Evolutionary conservation across 2,797 vertebrate species (phyloP).

Genomic region (Sorex maritimensis): DNA sequence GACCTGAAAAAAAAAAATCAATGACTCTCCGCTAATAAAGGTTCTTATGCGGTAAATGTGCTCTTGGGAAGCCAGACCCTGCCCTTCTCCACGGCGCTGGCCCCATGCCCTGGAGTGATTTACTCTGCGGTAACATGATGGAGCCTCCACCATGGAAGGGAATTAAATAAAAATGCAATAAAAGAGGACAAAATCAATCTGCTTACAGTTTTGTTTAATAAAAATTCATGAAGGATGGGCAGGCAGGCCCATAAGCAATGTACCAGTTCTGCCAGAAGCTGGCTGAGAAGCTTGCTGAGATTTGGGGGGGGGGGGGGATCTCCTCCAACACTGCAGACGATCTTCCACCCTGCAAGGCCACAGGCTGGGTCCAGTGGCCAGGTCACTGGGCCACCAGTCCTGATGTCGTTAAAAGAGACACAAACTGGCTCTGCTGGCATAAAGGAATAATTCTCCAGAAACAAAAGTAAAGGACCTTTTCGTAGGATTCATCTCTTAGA

Average conservation of each 20-base stretch:
- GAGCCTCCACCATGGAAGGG: slow-evolving; percentile 92
- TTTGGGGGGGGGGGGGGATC: slow-evolving; percentile 46
- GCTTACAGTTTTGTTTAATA: slow-evolving; percentile 99
- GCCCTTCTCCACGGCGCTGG: slow-evolving; percentile 89
- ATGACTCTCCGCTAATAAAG: slow-evolving; percentile 90
- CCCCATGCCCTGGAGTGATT: slow-evolving; percentile 91
- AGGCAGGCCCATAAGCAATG: slow-evolving; percentile 97
- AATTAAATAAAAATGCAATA: slow-evolving; percentile 99
- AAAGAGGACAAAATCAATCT: slow-evolving; percentile 99
- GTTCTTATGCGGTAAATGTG: slow-evolving; percentile 91
- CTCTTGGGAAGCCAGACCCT: slow-evolving; percentile 89
- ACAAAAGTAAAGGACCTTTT: not conserved
- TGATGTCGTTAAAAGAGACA: slow-evolving; percentile 80
- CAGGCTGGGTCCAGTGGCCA: slow-evolving; percentile 84
- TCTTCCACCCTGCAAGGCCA: slow-evolving; percentile 30
- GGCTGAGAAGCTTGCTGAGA: slow-evolving; percentile 87
- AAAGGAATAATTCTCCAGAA: not conserved
- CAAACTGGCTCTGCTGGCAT: slow-evolving; percentile 59
- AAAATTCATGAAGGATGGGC: slow-evolving; percentile 99
- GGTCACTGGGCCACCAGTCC: slow-evolving; percentile 80
- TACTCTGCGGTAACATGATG: slow-evolving; percentile 91
- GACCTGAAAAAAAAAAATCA: slow-evolving; percentile 90
- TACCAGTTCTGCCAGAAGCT: slow-evolving; percentile 89
- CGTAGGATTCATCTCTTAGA: slow-evolving; percentile 7
- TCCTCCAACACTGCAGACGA: slow-evolving; percentile 80